Evolutionary conservation across 1,140 invertebrate species (phyloP), one percentile per base, ranked within the genome.

Genomic region (Psilanteris sp.): DNA sequence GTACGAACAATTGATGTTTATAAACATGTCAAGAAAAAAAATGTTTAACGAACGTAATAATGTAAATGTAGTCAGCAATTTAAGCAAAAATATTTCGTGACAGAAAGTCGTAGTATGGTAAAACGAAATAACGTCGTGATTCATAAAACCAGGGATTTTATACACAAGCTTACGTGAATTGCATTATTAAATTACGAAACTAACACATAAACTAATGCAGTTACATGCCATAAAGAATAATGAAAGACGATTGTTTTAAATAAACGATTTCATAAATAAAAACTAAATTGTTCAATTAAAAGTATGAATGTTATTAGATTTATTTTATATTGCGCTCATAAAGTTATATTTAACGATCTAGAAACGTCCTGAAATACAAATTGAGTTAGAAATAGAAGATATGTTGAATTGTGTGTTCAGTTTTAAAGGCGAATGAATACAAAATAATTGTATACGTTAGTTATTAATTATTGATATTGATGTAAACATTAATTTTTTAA

Each of bases 61-160:
- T n/a, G n/a, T n/a, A 36, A 31, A 36, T n/a, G 32, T 14, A 22
- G 14, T 9, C 11, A 16, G 27, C 46, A 36, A 36, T 52, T 36
- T 36, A 15, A 39, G 16, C 20, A 10, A 39, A 54, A 54, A 22
- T 39, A 37, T 37, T 48, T 41, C 24, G 59, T 26, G 44, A 48
- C 32, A 41, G 24, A 55, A 36, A 55, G 24, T 55, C 26, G 36
- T 41, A 31, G 18, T 6, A 13, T 10, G 29, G 1, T 46, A 29
- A 10, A 46, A 36, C 29, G 15, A 62, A 20, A 20, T 31, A 31
- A 39, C 36, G 24, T 26, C 20, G 46, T 31, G 61, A 20, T 52
- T 43, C 61, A 66, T 66, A 66, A 62, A 62, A 32, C 16, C 27
- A 26, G 0, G 3, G 34, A 43, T 43, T 57, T 57, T 43, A 57